phyloP scores from a whole-genome alignment of 2,888 invertebrate species.

The Cosmia pyralina region DNA sequence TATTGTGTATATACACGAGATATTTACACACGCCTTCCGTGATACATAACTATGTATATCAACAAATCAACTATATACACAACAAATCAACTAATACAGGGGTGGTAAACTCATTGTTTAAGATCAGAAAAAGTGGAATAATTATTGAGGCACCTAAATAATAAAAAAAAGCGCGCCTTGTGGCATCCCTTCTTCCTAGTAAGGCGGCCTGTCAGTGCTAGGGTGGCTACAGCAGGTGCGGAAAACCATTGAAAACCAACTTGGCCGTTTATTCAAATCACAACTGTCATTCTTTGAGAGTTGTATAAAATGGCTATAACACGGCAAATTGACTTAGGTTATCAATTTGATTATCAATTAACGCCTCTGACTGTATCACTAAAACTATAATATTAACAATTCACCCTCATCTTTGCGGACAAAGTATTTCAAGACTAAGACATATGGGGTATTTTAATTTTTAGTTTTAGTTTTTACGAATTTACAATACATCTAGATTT shows the following conservation, averaged over 20 bases:
- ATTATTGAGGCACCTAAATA: neutral
- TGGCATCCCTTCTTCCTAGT: neutral
- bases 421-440: too few species aligned
- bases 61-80: too few species aligned
- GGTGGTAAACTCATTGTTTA: neutral
- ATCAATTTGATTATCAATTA: neutral
- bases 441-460: too few species aligned
- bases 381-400: too few species aligned
- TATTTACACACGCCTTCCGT: neutral
- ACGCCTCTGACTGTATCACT: neutral
- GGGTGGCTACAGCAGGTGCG: too few species aligned
- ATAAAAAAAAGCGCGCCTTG: neutral
- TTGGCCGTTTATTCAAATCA: neutral
- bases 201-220: neutral
- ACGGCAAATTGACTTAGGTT: neutral
- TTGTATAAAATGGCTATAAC: too few species aligned
- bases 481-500: too few species aligned
- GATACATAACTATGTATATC: neutral
- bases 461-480: too few species aligned
- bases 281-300: neutral
- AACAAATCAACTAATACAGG: neutral
- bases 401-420: too few species aligned
- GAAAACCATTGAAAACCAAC: too few species aligned
- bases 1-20: neutral
- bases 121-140: too few species aligned